phyloP scores from a whole-genome alignment of 2,113 vertebrate genomes.

The Centropus unirufus region DNA sequence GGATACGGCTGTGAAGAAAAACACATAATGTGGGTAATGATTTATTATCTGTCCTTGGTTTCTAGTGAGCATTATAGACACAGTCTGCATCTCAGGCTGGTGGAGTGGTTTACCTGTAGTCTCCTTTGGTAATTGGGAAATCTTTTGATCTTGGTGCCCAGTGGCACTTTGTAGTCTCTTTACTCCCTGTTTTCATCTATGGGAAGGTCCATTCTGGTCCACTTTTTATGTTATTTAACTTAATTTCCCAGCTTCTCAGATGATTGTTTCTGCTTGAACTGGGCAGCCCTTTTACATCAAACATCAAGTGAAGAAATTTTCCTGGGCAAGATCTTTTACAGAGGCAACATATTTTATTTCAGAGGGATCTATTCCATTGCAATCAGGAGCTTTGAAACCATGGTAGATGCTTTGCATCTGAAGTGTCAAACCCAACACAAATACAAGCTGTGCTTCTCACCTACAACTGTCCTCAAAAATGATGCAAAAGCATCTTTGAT shows the following conservation, averaged over 20 bases:
- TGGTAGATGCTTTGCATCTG: background rate
- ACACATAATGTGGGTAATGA: background rate
- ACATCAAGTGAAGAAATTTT: background rate
- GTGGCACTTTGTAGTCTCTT: background rate
- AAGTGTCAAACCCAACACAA: background rate
- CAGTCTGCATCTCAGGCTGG: background rate
- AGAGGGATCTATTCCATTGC: background rate
- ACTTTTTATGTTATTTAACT: background rate
- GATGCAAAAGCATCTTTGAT: background rate
- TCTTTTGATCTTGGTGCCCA: background rate
- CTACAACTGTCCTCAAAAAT: background rate
- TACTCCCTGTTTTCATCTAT: background rate
- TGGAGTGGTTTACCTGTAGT: background rate
- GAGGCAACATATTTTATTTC: background rate
- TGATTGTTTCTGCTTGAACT: background rate
- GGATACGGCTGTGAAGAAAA: slow-evolving; percentile 24
- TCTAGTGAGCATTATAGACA: background rate
- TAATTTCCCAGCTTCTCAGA: background rate
- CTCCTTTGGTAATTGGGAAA: background rate
- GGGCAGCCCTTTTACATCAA: background rate
- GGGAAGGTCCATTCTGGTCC: background rate
- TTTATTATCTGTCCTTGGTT: background rate
- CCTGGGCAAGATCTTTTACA: background rate
- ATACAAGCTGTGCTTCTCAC: background rate
- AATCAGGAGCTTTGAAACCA: background rate